Evolutionary conservation across 2,113 vertebrate genomes (phyloP), one percentile per base, ranked within the genome.

Genomic region (Elachura formosa): DNA sequence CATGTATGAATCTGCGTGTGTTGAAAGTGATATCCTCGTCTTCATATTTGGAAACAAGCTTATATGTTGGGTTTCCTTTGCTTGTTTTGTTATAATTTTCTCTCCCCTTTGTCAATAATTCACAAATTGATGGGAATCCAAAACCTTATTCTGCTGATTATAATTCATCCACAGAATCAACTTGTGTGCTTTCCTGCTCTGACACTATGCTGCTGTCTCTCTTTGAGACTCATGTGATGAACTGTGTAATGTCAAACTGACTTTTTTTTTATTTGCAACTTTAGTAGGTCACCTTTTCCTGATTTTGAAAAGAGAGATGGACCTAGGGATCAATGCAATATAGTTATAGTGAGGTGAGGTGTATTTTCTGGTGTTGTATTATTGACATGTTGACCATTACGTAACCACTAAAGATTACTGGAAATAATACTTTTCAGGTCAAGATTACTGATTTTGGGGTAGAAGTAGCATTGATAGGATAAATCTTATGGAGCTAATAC

Each of bases 361-460:
- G 77, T 80, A 33, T 94, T 92, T 95, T 87, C 84, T 91, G 28
- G 41, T 94, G 92, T 75, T 74, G 7, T 69, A 28, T 80, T 95
- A 75, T 80, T 89, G 78, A 40, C 24, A 51, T 90, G 58, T 80
- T 95, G 49, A 83, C 92, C 51, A 49, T 85, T 92, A 74, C 61
- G 55, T 43, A 94, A 91, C 52, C 55, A 52, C 62, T 84, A 90
- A 91, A 88, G 41, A 94, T 96, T 91, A 97, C 84, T 95, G 84
- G 54, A 72, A 93, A 24, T 68, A 64, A 26, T 84, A 38, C 55
- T 86, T 91, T 40, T 83, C 68, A 91, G 62, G 61, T 64, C 77
- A 87, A 19, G 8, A 1, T 59, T 95, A 87, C 94, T 94, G 89
- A 93, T 96, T 94, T 90, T 94, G 49, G 46, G 66, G 18, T 64